These are phyloP conservation scores for Pycnonotus jocosus DNA, from an alignment of 2,113 vertebrate genomes.

Conservation along the genomic window DNA sequence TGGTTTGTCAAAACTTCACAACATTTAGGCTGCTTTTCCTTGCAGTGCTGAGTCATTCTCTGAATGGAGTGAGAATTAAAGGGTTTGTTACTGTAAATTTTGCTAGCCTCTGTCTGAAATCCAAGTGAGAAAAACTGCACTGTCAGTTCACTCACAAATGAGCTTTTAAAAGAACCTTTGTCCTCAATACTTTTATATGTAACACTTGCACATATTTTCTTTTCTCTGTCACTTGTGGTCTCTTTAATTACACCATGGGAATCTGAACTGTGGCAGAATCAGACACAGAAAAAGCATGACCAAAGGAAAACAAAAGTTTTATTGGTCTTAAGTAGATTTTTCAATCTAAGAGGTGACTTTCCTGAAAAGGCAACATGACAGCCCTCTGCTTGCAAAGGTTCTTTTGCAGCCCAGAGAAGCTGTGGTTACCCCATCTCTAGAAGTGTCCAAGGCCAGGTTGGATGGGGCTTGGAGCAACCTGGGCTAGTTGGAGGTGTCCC, in stretches of 20 bases:
- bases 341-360: background rate
- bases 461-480: background rate
- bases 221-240: background rate
- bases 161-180: background rate
- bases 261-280: background rate
- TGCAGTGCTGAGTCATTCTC: conserved; percentile 48
- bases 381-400: background rate
- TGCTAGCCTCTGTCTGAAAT: conserved; percentile 34
- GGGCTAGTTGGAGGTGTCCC: background rate
- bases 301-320: background rate
- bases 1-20: conserved; percentile 47
- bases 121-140: background rate
- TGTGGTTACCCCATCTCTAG: background rate
- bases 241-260: background rate
- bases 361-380: background rate
- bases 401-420: background rate
- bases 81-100: conserved; percentile 33
- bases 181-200: background rate
- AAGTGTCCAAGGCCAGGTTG: background rate
- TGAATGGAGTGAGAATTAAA: conserved; percentile 14
- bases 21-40: conserved; percentile 41
- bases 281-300: background rate
- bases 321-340: background rate
- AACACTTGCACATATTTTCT: background rate
- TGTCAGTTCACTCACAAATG: background rate